Percentiles rank a stretch among this genome's conserved stretches.
Conservation (phyloP, 2,113 vertebrate species). For the Lampris incognitus region DNA sequence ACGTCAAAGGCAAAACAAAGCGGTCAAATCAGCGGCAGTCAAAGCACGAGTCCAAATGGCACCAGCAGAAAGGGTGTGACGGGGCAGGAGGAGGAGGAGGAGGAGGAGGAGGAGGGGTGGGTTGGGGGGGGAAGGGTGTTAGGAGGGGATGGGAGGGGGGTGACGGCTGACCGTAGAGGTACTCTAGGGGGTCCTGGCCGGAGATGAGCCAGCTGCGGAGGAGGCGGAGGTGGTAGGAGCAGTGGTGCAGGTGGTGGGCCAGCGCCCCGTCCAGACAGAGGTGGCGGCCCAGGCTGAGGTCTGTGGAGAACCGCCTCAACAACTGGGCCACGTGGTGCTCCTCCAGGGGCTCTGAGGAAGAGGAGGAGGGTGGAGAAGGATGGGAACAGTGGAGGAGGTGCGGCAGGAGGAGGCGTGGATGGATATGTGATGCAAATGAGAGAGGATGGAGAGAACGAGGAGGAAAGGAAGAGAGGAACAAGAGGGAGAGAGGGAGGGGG, state of each 20-base stretch:
- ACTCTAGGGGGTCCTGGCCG: slow-evolving; percentile 96
- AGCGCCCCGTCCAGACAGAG: slow-evolving; percentile 91
- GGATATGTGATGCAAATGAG: slow-evolving; percentile 60
- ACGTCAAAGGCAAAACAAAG: slow-evolving; percentile 79
- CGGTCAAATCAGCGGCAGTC: slow-evolving; percentile 67
- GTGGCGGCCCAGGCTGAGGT: slow-evolving; percentile 86
- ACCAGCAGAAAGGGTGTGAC: slow-evolving; percentile 66
- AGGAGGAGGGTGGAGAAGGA: slow-evolving; percentile 79
- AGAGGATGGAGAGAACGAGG: slow-evolving; percentile 50
- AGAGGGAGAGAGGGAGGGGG: slow-evolving; percentile 6
- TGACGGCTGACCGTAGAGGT: slow-evolving; percentile 91
- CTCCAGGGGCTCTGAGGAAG: slow-evolving; percentile 91
- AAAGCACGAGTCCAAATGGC: slow-evolving; percentile 62
- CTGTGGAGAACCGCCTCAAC: slow-evolving; percentile 92
- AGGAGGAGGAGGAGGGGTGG: slow-evolving; percentile 33
- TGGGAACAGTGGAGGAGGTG: slow-evolving; percentile 54
- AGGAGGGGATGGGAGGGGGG: slow-evolving; percentile 75
- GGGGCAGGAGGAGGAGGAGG: slow-evolving; percentile 50
- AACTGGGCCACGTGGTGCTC: slow-evolving; percentile 94
- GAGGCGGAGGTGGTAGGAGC: slow-evolving; percentile 98
- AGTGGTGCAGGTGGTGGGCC: slow-evolving; percentile 97
- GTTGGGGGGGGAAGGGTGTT: slow-evolving; percentile 33
- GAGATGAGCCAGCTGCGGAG: slow-evolving; percentile 99
- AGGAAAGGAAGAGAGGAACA: neutral
- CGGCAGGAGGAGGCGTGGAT: slow-evolving; percentile 45